Evolutionary conservation across 2,797 vertebrate species (phyloP).

Genomic region (Luscinia megarhynchos): DNA sequence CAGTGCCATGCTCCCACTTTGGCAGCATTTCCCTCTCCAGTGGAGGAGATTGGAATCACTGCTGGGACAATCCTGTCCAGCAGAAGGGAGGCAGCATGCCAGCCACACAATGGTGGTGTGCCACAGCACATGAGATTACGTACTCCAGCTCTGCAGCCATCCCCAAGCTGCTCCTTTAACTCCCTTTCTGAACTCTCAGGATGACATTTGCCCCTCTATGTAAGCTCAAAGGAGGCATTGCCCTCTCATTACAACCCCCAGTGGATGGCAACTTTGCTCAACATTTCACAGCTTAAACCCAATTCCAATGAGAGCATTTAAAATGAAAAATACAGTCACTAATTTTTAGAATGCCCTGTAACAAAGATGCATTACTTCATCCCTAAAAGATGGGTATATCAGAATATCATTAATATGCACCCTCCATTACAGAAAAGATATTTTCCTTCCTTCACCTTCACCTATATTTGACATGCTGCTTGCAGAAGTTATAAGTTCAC

Average conservation of each 20-base stretch:
- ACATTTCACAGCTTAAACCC: neutral
- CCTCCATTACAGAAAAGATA: neutral
- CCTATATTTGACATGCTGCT: neutral
- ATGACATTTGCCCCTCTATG: neutral
- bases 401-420: neutral
- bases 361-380: neutral
- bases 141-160: neutral
- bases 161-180: neutral
- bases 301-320: neutral
- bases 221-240: neutral
- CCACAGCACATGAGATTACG: neutral
- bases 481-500: neutral
- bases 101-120: neutral
- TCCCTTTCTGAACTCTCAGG: neutral
- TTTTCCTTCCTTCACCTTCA: neutral
- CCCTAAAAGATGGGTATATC: neutral
- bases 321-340: neutral
- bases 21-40: neutral
- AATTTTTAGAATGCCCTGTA: neutral
- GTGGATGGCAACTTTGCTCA: neutral
- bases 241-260: neutral
- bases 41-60: neutral
- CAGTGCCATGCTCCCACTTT: neutral
- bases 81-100: neutral
- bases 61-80: neutral